A percentile compares a stretch with the other conserved stretches of the same genome.
Conservation (phyloP, 2,113 vertebrate species). For the Condylura cristata region DNA sequence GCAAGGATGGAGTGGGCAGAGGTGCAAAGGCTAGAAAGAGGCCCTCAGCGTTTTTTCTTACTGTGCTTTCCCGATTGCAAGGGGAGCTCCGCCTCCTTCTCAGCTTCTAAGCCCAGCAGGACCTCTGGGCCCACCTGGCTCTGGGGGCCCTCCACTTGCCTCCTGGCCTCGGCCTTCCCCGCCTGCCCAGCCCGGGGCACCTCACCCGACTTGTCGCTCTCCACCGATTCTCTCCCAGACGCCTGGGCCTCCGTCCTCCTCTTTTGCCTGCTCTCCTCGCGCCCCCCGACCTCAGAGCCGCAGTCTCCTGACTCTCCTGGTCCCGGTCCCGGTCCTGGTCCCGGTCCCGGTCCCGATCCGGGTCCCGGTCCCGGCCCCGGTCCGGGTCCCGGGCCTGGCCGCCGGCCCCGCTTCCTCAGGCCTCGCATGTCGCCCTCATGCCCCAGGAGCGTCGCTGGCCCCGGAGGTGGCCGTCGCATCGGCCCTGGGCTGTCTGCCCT, state of each 20-base stretch:
- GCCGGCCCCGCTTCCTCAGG: constrained; percentile 6
- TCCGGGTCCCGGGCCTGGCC: not conserved
- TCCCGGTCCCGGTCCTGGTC: not conserved
- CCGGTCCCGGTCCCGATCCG: constrained; percentile 35
- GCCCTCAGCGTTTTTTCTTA: not conserved
- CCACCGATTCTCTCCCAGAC: constrained; percentile 18
- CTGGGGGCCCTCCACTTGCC: not conserved
- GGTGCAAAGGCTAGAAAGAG: not conserved
- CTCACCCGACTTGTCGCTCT: constrained; percentile 2
- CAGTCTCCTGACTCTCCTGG: not conserved
- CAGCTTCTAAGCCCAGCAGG: rapidly evolving
- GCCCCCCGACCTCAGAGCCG: not conserved
- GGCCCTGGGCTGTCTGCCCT: rapidly evolving
- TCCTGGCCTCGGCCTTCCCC: not conserved
- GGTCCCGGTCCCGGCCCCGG: rapidly evolving
- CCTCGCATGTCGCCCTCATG: not conserved
- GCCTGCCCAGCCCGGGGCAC: not conserved
- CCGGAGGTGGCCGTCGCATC: not conserved
- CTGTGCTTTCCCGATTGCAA: not conserved
- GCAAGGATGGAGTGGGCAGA: no score
- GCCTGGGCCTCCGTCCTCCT: constrained; percentile 48
- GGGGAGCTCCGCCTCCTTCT: not conserved
- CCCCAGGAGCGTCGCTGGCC: not conserved
- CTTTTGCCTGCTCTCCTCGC: not conserved
- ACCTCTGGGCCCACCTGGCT: not conserved